Percentiles rank a stretch among this genome's conserved stretches.
phyloP scores from a whole-genome alignment of 2,113 vertebrate genomes.

The Apistogramma diplotaenia region DNA sequence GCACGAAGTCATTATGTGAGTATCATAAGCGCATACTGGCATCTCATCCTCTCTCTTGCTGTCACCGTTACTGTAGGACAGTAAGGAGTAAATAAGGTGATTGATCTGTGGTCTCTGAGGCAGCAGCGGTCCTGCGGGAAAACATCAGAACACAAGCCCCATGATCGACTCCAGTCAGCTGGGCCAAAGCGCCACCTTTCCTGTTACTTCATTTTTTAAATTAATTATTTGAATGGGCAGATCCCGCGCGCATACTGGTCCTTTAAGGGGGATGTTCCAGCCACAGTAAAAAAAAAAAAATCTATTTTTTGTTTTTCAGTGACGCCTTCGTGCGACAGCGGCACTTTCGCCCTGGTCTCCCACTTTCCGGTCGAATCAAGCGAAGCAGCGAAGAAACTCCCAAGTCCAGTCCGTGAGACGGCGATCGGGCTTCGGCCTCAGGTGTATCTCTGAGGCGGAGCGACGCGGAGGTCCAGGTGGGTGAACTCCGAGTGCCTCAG shows the following conservation, averaged over 20 bases:
- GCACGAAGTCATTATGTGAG: not conserved
- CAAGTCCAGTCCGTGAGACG: conserved; percentile 36
- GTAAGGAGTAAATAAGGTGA: conserved; percentile 68
- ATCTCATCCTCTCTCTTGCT: not conserved
- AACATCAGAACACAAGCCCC: conserved; percentile 26
- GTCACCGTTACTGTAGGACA: conserved; percentile 31
- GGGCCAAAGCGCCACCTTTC: not conserved
- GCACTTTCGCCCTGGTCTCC: conserved; percentile 12
- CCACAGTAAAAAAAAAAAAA: not conserved
- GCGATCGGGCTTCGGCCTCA: conserved; percentile 76
- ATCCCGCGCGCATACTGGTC: not conserved
- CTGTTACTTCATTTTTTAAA: not conserved
- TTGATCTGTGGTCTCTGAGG: conserved; percentile 68
- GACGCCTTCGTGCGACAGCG: conserved; percentile 45
- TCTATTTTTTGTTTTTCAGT: conserved; percentile 43
- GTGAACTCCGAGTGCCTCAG: conserved; percentile 4
- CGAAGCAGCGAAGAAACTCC: conserved; percentile 17
- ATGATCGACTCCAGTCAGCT: conserved; percentile 20
- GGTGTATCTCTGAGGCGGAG: conserved; percentile 74
- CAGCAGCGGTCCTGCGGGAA: conserved; percentile 48
- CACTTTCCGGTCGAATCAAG: conserved; percentile 22
- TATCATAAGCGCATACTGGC: not conserved
- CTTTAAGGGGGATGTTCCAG: not conserved
- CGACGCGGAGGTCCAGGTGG: conserved; percentile 74
- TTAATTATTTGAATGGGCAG: not conserved